Evolutionary conservation across 2,113 vertebrate genomes (phyloP).

Genomic region (Cathartes aura): DNA sequence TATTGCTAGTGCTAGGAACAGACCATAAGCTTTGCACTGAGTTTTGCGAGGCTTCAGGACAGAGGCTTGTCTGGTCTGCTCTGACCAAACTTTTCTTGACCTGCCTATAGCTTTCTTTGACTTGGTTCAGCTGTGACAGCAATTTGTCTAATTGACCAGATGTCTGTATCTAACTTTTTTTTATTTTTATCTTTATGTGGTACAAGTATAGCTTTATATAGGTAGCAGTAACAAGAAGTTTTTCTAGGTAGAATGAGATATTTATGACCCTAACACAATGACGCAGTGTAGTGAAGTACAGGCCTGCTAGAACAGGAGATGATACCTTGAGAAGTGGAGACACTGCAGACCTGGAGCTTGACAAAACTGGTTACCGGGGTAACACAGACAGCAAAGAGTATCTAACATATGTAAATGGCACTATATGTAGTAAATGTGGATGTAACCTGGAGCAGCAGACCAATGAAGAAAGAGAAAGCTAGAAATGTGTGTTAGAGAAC

Average conservation of each 20-base stretch:
- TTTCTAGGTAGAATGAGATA: background rate
- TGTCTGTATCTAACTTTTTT: background rate
- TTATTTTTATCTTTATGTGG: background rate
- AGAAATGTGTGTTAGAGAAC: background rate
- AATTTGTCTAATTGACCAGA: background rate
- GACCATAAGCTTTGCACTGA: background rate
- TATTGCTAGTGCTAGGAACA: background rate
- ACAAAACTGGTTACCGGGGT: background rate
- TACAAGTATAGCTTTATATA: background rate
- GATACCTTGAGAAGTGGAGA: background rate
- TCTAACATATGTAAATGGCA: background rate
- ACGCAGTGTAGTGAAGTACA: accelerated
- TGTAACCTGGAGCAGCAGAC: background rate
- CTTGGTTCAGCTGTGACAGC: background rate
- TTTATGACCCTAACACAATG: background rate
- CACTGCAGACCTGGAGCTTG: background rate
- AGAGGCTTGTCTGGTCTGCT: background rate
- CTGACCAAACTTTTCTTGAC: background rate
- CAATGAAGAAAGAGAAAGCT: background rate
- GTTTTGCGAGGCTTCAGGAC: background rate
- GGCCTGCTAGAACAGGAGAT: background rate
- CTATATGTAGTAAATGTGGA: background rate
- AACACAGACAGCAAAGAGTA: background rate
- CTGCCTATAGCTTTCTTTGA: background rate
- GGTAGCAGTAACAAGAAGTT: background rate